Conservation (phyloP, 2,888 invertebrate genomes). For the Pogonocherus hispidulus region DNA sequence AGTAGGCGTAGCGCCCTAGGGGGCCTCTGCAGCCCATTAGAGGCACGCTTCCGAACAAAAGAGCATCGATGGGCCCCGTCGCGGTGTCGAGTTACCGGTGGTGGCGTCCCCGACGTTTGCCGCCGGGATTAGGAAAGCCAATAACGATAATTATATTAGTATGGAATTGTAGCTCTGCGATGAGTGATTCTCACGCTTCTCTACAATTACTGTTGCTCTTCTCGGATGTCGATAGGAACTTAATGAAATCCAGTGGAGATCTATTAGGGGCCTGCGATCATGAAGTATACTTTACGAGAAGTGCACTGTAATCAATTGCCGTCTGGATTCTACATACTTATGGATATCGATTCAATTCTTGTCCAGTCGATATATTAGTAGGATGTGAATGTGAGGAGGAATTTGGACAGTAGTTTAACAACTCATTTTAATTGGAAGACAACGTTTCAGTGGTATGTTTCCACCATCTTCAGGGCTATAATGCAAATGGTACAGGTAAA, state of each 20-base stretch:
- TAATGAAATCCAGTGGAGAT: slow-evolving; percentile 8
- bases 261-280: background rate
- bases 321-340: no score
- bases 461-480: no score
- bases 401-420: no score
- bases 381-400: no score
- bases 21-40: slow-evolving; percentile 61
- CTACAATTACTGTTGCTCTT: slow-evolving; percentile 49
- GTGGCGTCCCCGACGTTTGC: slow-evolving; percentile 61
- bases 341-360: no score
- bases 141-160: slow-evolving; percentile 70
- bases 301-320: no score
- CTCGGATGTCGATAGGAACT: slow-evolving; percentile 44
- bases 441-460: no score
- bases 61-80: slow-evolving; percentile 57
- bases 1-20: slow-evolving; percentile 4
- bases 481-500: no score
- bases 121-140: slow-evolving; percentile 67
- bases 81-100: slow-evolving; percentile 66
- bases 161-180: slow-evolving; percentile 67
- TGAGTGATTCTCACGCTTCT: slow-evolving; percentile 62
- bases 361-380: no score
- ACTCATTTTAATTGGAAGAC: no score
- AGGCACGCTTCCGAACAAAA: slow-evolving; percentile 63
- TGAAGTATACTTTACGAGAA: background rate